A percentile compares a stretch with the other conserved stretches of the same genome.
These are phyloP conservation scores for Notospermus geniculatus DNA, from an alignment of 1,140 invertebrate genomes.

Conservation along the genomic window DNA sequence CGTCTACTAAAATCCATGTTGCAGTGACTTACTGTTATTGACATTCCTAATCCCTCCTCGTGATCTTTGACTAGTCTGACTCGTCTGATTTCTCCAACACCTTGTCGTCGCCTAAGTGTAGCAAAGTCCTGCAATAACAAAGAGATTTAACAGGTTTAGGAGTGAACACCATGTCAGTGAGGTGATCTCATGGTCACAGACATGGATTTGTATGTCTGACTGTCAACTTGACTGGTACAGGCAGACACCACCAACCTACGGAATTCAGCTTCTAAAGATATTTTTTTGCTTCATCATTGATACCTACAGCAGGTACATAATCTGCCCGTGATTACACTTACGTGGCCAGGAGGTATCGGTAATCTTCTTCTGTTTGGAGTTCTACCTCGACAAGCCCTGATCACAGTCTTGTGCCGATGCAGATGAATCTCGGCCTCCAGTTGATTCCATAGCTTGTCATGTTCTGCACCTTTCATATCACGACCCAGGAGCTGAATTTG, in stretches of 20 bases:
- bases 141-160: not conserved
- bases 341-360: constrained; percentile 55
- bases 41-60: constrained; percentile 76
- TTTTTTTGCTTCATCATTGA: too few relatives aligned
- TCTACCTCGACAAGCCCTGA: constrained; percentile 60
- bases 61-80: constrained; percentile 63
- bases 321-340: constrained; percentile 38
- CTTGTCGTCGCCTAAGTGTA: constrained; percentile 52
- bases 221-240: too few relatives aligned
- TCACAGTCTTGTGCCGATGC: constrained; percentile 79
- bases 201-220: too few relatives aligned
- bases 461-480: constrained; percentile 73
- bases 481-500: constrained; percentile 77
- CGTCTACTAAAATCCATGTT: too few relatives aligned
- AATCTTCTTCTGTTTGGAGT: constrained; percentile 50
- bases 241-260: too few relatives aligned
- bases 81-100: constrained; percentile 55
- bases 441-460: constrained; percentile 80
- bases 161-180: too few relatives aligned
- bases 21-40: constrained; percentile 68
- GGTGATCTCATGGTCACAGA: too few relatives aligned
- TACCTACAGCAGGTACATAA: too few relatives aligned
- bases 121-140: constrained; percentile 44
- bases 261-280: too few relatives aligned
- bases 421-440: constrained; percentile 82